Percentiles rank a stretch among this genome's conserved stretches.
Evolutionary conservation across 2,113 vertebrate species (phyloP).

Genomic region (Collichthys lucidus): DNA sequence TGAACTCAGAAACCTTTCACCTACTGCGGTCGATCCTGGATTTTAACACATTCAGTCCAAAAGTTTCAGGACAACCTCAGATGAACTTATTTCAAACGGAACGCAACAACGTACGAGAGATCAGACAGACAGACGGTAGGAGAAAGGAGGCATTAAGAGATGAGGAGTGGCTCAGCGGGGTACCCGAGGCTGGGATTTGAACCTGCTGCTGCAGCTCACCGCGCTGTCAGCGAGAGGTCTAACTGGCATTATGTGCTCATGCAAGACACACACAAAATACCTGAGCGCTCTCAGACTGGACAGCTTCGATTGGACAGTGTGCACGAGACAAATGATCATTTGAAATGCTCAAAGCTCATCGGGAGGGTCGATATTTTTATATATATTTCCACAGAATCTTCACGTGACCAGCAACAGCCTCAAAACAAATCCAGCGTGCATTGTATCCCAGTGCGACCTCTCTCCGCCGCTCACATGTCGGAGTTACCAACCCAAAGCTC

Average conservation of each 20-base stretch:
- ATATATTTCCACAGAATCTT: no score
- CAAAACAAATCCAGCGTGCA: slow-evolving; percentile 11
- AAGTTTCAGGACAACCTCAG: no score
- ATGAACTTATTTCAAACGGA: neutral
- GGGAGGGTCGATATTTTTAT: neutral
- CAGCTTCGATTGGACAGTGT: neutral
- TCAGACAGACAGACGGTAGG: slow-evolving; percentile 47
- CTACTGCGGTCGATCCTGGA: neutral
- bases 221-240: slow-evolving; percentile 71
- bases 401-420: neutral
- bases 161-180: slow-evolving; percentile 51
- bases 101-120: neutral
- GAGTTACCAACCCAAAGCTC: slow-evolving; percentile 44
- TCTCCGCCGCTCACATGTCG: slow-evolving; percentile 24
- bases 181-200: slow-evolving; percentile 60
- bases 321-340: neutral
- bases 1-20: neutral
- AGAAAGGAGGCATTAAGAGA: slow-evolving; percentile 56
- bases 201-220: slow-evolving; percentile 73
- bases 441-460: neutral
- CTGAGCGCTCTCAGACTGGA: neutral
- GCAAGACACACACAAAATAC: slow-evolving; percentile 53
- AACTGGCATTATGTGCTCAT: slow-evolving; percentile 49
- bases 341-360: neutral
- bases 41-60: neutral